Evolutionary conservation across 2,797 vertebrate species (phyloP), one percentile per base, ranked within the genome.

Genomic region (Antrozous pallidus): DNA sequence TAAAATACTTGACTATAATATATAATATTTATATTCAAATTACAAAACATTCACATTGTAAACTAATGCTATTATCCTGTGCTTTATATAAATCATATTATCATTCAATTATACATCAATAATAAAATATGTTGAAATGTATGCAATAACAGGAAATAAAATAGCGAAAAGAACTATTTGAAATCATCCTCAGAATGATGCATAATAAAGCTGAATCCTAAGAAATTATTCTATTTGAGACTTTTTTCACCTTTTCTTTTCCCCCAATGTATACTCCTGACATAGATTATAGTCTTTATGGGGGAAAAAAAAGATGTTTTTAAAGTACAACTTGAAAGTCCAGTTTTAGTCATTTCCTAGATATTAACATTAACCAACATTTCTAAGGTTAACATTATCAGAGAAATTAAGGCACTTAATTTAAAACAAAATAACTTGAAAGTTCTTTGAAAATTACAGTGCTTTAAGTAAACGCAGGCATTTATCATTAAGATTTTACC

Each of bases 381-480:
- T 67, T 77, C n/a, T 67, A 92, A 86, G 36, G 5, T 88, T 90
- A 88, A 92, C 90, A 78, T 40, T 67, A 78, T n/a, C 17, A 92
- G 42, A 51, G 9, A 45, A 28, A 91, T 49, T 77, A 3, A 92
- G 33, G 78, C 12, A 12, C 67, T 92, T 49, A 86, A 49, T 71
- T 77, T 63, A 77, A 47, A 79, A 56, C 49, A 92, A 88, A 42
- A 45, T 77, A 65, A 56, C 3, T 63, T 67, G 7, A 33, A 85
- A 88, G 42, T 70, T 28, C 42, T 95, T 91, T 92, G 63, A 94
- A 91, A 93, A 81, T 31, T 56, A 56, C 18, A 84, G 86, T 77
- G 3, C 2, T 47, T 45, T 82, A 20, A 65, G 33, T 54, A 73
- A 82, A 71, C 8, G 51, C 6, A 54, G 17, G 3, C 65, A 49